Conservation (phyloP, 1,140 invertebrate species). For the Schlechtendalia chinensis region DNA sequence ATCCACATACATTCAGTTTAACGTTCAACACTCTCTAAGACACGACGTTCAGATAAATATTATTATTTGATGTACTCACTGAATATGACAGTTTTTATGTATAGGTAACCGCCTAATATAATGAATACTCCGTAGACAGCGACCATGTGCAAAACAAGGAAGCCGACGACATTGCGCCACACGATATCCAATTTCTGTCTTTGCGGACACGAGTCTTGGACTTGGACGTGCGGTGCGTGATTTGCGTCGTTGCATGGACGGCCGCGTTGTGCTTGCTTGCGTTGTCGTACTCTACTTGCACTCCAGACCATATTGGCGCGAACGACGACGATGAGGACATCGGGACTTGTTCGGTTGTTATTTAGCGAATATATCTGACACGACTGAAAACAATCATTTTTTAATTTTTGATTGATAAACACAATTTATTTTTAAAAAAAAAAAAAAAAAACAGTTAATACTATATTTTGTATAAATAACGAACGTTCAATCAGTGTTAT, state of each 20-base stretch:
- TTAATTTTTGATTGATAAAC: too few relatives aligned
- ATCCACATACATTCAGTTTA: too few relatives aligned
- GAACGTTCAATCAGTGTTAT: too few relatives aligned
- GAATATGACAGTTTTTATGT: neutral
- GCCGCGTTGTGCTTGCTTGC: neutral
- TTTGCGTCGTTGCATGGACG: constrained; percentile 60
- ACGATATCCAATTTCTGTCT: constrained; percentile 65
- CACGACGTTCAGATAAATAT: too few relatives aligned
- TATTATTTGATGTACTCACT: constrained; percentile 36
- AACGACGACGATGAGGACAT: constrained; percentile 17
- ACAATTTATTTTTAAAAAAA: too few relatives aligned
- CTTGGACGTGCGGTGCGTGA: neutral
- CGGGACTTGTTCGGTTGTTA: neutral
- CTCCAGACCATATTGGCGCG: constrained; percentile 4
- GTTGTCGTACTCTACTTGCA: neutral
- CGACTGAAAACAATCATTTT: too few relatives aligned
- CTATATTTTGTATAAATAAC: too few relatives aligned
- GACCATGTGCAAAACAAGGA: constrained; percentile 64
- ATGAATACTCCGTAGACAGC: constrained; percentile 66
- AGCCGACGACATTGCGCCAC: constrained; percentile 71
- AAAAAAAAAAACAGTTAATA: too few relatives aligned
- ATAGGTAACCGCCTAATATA: constrained; percentile 54
- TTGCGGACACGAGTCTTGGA: neutral
- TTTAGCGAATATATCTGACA: too few relatives aligned
- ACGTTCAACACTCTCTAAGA: too few relatives aligned